Conservation (phyloP, 92 coral and sea anemone genomes). For the Parazoanthus atlanticus region DNA sequence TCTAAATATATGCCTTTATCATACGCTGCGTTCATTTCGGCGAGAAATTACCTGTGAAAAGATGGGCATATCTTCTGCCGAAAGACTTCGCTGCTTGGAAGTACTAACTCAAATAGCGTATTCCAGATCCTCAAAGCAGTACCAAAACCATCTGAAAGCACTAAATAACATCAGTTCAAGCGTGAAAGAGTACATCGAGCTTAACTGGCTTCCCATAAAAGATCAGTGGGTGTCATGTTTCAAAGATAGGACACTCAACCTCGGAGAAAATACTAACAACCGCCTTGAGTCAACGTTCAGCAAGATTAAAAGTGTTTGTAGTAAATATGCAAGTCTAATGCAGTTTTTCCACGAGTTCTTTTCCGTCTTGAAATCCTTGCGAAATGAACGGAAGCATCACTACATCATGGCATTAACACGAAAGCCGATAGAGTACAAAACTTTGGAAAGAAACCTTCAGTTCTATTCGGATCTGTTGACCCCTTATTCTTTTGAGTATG, state of each 20-base stretch:
- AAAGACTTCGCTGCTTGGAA: conserved; percentile 60
- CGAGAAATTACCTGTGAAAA: conserved; percentile 59
- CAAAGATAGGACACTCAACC: conserved; percentile 37
- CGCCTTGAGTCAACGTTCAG: conserved; percentile 60
- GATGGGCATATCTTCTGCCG: conserved; percentile 54
- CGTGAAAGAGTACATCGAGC: conserved; percentile 10
- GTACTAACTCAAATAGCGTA: conserved; percentile 28
- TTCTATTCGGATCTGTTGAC: conserved; percentile 42
- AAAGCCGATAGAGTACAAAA: conserved; percentile 39
- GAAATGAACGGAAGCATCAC: conserved; percentile 58
- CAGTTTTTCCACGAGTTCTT: conserved; percentile 58
- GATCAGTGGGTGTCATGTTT: conserved; percentile 43
- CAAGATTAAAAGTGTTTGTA: conserved; percentile 62
- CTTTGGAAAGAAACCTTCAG: conserved; percentile 33
- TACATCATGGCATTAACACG: conserved; percentile 57
- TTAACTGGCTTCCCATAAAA: conserved; percentile 26
- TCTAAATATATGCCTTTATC: conserved; percentile 62
- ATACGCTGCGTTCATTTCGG: conserved; percentile 52
- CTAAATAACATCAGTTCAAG: background rate
- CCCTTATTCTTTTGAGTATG: conserved; percentile 63
- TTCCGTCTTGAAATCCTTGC: conserved; percentile 49
- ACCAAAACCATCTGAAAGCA: conserved; percentile 16
- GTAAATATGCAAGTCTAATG: conserved; percentile 52
- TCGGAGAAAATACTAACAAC: conserved; percentile 55
- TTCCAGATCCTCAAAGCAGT: conserved; percentile 11